These are phyloP conservation scores for Babylonia areolata DNA, from an alignment of 1,140 invertebrate genomes.

Conservation along the genomic window DNA sequence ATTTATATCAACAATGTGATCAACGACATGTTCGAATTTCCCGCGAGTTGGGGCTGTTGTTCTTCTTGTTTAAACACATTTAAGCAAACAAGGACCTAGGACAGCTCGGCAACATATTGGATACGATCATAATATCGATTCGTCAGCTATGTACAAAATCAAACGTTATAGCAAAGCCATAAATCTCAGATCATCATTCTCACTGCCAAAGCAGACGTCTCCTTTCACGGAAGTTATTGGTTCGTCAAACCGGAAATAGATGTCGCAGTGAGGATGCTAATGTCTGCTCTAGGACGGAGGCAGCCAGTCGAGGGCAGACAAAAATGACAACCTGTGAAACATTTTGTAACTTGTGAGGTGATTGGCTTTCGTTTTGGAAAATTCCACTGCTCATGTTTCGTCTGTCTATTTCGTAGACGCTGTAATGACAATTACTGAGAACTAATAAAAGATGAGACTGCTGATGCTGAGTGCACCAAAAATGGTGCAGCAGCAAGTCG, in stretches of 20 bases:
- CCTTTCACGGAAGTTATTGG: constrained; percentile 23
- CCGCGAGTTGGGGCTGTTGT: background rate
- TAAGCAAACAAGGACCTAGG: no score
- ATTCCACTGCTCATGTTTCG: background rate
- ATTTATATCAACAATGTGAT: background rate
- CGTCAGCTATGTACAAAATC: no score
- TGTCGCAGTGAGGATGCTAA: constrained; percentile 42
- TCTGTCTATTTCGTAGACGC: background rate
- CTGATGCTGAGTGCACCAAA: constrained; percentile 34
- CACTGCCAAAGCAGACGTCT: no score
- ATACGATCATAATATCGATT: no score
- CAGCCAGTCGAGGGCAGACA: constrained; percentile 26
- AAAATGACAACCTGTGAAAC: constrained; percentile 12
- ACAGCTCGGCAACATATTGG: no score
- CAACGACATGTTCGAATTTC: background rate
- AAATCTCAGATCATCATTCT: no score
- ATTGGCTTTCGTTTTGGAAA: constrained; percentile 18
- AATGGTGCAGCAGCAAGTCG: constrained; percentile 30
- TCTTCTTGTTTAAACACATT: no score
- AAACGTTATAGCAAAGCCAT: no score
- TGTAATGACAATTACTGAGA: background rate
- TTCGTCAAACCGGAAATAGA: constrained; percentile 35
- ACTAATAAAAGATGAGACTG: constrained; percentile 9
- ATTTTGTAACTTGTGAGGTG: constrained; percentile 19
- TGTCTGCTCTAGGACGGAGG: constrained; percentile 37